Evolutionary conservation across 2,113 vertebrate genomes (phyloP), one percentile per base, ranked within the genome.

Genomic region (Electrona antarctica): DNA sequence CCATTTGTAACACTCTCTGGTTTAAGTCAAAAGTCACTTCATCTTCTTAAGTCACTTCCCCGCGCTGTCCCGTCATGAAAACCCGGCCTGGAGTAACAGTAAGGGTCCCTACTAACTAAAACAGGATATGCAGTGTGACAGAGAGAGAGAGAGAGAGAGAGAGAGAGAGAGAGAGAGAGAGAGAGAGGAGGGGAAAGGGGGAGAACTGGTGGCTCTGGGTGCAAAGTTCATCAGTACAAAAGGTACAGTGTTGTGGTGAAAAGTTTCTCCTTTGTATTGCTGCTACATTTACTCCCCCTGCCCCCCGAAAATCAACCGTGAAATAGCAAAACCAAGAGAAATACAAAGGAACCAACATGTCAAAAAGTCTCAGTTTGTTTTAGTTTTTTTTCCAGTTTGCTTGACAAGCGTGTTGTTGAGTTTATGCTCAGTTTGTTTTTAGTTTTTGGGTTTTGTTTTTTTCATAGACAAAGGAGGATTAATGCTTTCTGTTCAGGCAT

Each of bases 401-500:
- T 88, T 21, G 65, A 87, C 89, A 83, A 87, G 90, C 88, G 86
- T 88, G 71, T 90, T 88, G 71, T 90, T 73, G 80, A 77, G 60
- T 90, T 90, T 87, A 81, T 88, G 88, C 83, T 85, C 75, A 90
- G 84, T 88, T 41, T 41, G 33, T 41, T 41, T 21, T 41, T 41
- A 41, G 33, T 41, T 41, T 41, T 41, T 41, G 3, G 5, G 33
- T 41, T 41, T 41, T 41, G 1, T 41, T 41, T 21, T 21, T 21
- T 21, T 21, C 80, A 88, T 93, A 94, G 90, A 93, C 90, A 91
- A 92, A 90, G 90, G 89, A 92, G 91, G 90, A 93, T 91, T 91
- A 93, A 91, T 92, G 87, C 83, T 93, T 91, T 94, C 92, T 94
- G 86, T 87, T 93, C 94, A 95, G 94, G 93, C 94, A 96, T 94